These are phyloP conservation scores for Mesochorus sp. DNA, from an alignment of 2,888 invertebrate species.

Conservation along the genomic window DNA sequence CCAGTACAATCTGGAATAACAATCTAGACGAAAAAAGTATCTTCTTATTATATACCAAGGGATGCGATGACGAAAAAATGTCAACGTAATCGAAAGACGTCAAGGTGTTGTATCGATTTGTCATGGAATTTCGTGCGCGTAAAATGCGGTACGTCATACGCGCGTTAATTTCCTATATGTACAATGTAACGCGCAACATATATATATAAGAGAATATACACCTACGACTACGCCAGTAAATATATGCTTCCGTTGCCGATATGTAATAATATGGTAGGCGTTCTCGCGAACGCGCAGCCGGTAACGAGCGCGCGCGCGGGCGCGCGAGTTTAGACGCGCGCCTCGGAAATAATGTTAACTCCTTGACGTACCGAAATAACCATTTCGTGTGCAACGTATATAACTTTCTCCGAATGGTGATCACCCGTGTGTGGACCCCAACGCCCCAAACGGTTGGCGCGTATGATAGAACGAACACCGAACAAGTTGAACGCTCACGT, in stretches of 20 bases:
- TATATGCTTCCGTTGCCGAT: conserved; percentile 1
- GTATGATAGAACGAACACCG: conserved; percentile 22
- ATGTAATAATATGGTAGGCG: no score
- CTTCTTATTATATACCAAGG: no score
- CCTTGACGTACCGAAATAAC: conserved; percentile 62
- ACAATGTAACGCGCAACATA: background rate
- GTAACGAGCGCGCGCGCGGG: conserved; percentile 45
- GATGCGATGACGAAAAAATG: no score
- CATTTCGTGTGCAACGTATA: conserved; percentile 54
- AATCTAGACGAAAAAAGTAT: no score
- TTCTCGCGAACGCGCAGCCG: conserved; percentile 9
- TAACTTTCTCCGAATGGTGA: conserved; percentile 56
- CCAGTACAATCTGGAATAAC: no score
- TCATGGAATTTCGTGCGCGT: no score
- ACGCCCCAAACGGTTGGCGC: conserved; percentile 29
- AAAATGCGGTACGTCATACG: no score
- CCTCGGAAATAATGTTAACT: conserved; percentile 58
- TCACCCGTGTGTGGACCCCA: conserved; percentile 38
- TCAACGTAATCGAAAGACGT: no score
- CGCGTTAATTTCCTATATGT: no score
- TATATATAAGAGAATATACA: background rate
- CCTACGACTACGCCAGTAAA: background rate
- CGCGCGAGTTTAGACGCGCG: conserved; percentile 28
- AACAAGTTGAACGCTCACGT: conserved; percentile 16
- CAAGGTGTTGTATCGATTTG: no score